phyloP scores from a whole-genome alignment of 1,140 invertebrate species.

The Planococcus citri region DNA sequence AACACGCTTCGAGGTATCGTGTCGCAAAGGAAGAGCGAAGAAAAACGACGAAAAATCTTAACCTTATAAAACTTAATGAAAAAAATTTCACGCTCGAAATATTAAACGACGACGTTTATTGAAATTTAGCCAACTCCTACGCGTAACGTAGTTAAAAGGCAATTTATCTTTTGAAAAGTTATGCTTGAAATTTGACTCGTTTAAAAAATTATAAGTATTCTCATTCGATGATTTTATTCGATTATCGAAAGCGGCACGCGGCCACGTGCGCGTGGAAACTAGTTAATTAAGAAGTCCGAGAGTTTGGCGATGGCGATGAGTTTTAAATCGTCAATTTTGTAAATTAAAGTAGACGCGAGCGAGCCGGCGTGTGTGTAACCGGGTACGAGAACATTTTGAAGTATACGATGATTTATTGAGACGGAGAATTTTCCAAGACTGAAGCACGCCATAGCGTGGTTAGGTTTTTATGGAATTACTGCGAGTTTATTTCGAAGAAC shows the following conservation, averaged over 20 bases:
- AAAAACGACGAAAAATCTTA: background rate
- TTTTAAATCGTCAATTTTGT: slow-evolving; percentile 3
- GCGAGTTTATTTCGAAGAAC: background rate
- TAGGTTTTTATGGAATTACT: background rate
- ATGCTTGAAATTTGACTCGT: background rate
- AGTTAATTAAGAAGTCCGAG: background rate
- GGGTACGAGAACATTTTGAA: too few relatives aligned
- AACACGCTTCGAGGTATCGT: too few relatives aligned
- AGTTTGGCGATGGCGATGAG: background rate
- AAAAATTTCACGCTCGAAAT: background rate
- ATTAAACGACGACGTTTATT: background rate
- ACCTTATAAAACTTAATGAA: background rate
- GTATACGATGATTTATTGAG: slow-evolving; percentile 14
- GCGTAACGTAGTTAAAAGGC: background rate
- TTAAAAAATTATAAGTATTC: background rate
- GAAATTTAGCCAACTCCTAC: background rate
- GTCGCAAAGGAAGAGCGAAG: too few relatives aligned
- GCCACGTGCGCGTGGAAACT: background rate
- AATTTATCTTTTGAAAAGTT: background rate
- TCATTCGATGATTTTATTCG: background rate
- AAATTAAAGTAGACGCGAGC: slow-evolving; percentile 11
- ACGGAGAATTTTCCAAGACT: background rate
- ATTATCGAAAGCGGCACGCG: background rate
- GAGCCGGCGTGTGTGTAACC: background rate
- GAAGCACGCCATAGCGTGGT: background rate